These are phyloP conservation scores for Panagrolaimus sp. DNA, from an alignment of 1,140 invertebrate species.

Conservation along the genomic window DNA sequence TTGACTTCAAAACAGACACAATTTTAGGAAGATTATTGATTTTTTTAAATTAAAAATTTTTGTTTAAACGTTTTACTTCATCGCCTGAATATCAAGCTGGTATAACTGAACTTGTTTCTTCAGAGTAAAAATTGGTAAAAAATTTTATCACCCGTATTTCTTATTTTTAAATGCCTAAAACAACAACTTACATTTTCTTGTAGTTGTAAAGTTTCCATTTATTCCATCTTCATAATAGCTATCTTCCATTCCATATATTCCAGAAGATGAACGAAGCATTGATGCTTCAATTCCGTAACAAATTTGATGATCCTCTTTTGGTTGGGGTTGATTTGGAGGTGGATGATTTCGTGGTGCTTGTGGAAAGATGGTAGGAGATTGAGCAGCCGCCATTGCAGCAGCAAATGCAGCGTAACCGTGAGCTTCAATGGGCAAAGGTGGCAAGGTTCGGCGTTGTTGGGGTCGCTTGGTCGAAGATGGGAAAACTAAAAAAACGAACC, in stretches of 20 bases:
- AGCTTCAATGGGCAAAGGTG: background rate
- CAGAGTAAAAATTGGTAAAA: no score
- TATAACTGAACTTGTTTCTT: no score
- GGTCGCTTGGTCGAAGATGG: background rate
- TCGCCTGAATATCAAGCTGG: no score
- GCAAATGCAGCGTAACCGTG: background rate
- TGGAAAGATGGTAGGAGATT: background rate
- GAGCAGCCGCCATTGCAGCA: background rate
- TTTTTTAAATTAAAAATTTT: no score
- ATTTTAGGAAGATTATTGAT: no score
- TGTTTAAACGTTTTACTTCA: no score
- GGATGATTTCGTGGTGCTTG: background rate
- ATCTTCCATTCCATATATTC: slow-evolving; percentile 41
- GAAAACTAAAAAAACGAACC: background rate
- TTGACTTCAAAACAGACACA: no score
- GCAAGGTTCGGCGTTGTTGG: slow-evolving; percentile 1
- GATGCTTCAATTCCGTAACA: slow-evolving; percentile 41
- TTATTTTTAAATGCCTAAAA: background rate
- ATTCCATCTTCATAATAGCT: slow-evolving; percentile 54
- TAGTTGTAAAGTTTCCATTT: slow-evolving; percentile 38
- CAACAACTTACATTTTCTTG: slow-evolving; percentile 41
- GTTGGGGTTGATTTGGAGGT: background rate
- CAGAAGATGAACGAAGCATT: slow-evolving; percentile 25
- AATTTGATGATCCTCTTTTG: background rate
- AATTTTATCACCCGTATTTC: no score